Evolutionary conservation across 2,113 vertebrate species (phyloP).

Genomic region (Cottus gobio): DNA sequence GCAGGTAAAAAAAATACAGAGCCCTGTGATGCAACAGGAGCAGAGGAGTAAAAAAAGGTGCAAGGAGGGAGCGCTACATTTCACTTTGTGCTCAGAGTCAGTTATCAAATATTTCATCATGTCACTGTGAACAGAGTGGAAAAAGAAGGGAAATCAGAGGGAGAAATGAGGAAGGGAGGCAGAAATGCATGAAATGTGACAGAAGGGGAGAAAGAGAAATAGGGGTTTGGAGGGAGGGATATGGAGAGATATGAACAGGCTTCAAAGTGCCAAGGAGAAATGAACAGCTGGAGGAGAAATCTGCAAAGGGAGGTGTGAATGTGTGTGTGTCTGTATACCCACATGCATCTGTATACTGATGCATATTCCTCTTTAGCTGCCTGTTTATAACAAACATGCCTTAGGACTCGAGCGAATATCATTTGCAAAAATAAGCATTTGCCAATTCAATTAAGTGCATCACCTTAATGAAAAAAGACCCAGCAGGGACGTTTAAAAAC

Average conservation of each 20-base stretch:
- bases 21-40: slow-evolving; percentile 72
- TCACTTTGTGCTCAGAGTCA: slow-evolving; percentile 74
- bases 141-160: slow-evolving; percentile 41
- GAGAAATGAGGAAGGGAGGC: slow-evolving; percentile 50
- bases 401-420: slow-evolving; percentile 54
- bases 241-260: slow-evolving; percentile 66
- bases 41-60: slow-evolving; percentile 33
- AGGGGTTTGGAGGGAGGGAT: slow-evolving; percentile 68
- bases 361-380: slow-evolving; percentile 63
- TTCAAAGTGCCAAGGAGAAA: slow-evolving; percentile 79
- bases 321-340: slow-evolving; percentile 21
- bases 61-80: slow-evolving; percentile 47
- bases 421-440: slow-evolving; percentile 73
- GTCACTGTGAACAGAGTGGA: slow-evolving; percentile 43
- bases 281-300: slow-evolving; percentile 80
- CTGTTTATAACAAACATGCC: slow-evolving; percentile 69
- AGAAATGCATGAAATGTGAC: slow-evolving; percentile 65
- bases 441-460: slow-evolving; percentile 73
- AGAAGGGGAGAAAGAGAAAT: slow-evolving; percentile 64
- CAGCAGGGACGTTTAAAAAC: slow-evolving; percentile 36
- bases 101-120: slow-evolving; percentile 78
- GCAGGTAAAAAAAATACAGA: slow-evolving; percentile 29
- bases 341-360: slow-evolving; percentile 54
- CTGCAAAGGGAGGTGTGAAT: slow-evolving; percentile 55
- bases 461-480: slow-evolving; percentile 57